Conservation (phyloP, 2,113 vertebrate genomes). For the Onychostruthus taczanowskii region DNA sequence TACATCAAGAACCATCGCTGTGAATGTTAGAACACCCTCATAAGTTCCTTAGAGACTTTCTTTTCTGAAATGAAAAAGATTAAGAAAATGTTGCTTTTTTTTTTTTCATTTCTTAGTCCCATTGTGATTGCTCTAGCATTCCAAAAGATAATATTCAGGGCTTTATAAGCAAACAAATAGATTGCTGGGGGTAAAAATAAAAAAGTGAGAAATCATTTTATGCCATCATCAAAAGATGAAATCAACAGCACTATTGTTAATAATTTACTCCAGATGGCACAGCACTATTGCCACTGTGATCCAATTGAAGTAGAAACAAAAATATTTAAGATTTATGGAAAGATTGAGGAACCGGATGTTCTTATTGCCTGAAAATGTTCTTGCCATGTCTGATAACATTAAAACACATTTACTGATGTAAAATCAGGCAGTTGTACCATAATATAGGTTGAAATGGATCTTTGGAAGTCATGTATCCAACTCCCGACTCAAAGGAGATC, state of each 20-base stretch:
- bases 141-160: neutral
- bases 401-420: neutral
- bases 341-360: neutral
- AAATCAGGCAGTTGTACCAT: neutral
- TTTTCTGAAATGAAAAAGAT: neutral
- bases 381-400: neutral
- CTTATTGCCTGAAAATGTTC: neutral
- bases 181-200: neutral
- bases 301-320: neutral
- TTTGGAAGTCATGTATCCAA: neutral
- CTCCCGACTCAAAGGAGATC: neutral
- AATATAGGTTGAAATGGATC: neutral
- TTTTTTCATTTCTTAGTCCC: neutral
- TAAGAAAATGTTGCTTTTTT: accelerated
- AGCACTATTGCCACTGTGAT: neutral
- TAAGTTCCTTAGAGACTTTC: neutral
- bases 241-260: neutral
- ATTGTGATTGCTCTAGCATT: neutral
- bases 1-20: neutral
- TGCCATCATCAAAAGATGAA: neutral
- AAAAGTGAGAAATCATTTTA: neutral
- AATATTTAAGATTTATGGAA: neutral
- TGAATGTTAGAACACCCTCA: neutral
- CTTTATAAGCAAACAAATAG: neutral
- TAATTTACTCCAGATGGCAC: neutral